A percentile compares a stretch with the other conserved stretches of the same genome.
phyloP scores from a whole-genome alignment of 2,113 vertebrate species.

The Dolichotis patagonum region DNA sequence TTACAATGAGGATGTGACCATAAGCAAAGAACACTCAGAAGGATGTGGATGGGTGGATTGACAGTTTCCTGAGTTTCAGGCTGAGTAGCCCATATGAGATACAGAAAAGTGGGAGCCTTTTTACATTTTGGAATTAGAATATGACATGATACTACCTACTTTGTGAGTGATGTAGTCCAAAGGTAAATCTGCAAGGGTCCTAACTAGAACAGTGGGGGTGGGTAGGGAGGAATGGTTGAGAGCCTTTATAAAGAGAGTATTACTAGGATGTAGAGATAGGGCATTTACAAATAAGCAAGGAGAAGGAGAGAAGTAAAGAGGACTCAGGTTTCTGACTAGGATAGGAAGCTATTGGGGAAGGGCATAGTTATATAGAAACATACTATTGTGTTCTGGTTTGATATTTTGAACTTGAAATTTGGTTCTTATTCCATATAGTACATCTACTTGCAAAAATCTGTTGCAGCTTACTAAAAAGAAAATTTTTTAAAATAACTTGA shows the following conservation, averaged over 20 bases:
- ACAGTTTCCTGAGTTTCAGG: conserved; percentile 42
- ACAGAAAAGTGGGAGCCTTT: neutral
- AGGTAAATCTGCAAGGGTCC: neutral
- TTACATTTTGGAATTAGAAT: conserved; percentile 10
- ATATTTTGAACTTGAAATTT: conserved; percentile 17
- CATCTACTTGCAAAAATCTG: conserved; percentile 1
- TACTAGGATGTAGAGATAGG: neutral
- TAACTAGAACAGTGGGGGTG: neutral
- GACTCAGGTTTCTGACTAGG: conserved; percentile 13
- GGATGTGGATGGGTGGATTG: neutral
- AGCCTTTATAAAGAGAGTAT: neutral
- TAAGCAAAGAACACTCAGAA: conserved; percentile 10
- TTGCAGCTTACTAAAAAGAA: conserved; percentile 35
- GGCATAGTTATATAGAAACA: conserved; percentile 15
- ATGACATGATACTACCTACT: neutral
- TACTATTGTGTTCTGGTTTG: conserved; percentile 47
- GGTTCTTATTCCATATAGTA: neutral
- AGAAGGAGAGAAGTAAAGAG: conserved; percentile 30
- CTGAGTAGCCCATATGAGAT: neutral
- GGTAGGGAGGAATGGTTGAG: neutral
- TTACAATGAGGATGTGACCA: neutral
- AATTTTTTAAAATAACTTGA: conserved; percentile 39
- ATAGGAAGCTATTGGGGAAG: neutral
- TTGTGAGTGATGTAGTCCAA: conserved; percentile 1
- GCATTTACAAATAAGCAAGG: conserved; percentile 14